Base-by-base conservation (phyloP, 2,113 vertebrate genomes). In the Orycteropus afer region DNA sequence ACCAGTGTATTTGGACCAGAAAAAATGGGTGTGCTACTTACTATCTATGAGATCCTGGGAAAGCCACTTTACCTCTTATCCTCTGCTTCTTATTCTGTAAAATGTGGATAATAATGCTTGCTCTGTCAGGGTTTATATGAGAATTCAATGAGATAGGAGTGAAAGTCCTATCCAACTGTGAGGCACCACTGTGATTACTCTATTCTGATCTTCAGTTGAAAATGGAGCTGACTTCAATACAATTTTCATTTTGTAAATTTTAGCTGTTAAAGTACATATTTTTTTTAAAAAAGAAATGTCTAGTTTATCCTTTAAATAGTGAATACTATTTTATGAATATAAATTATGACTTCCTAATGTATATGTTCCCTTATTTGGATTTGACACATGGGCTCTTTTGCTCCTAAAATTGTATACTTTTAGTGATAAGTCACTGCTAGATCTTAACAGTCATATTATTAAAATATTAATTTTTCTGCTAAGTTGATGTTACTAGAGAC, bases 281-380 rank as follows among this genome's bases (percentile, higher is more conserved):
- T 86, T 90, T 25, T 86, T 88, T 27, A 40, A 82, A 49, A 40
- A 73, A 7, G 77, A 53, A 74, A 92, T 86, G n/a, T 51, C 18
- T 79, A 17, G 23, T 65, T 1, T 78, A 92, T 34, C 22, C 23
- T 89, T 92, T 86, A n/a, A 91, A 49, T 86, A 76, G 0, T 25
- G 18, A 94, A 76, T n/a, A 45, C 29, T 88, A 22, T 79, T 73
- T 77, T 74, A 77, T 37, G 71, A 81, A 71, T 90, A 71, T 74
- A 84, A 87, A 88, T 87, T 90, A 42, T 86, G n/a, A 88, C 25
- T 73, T 78, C 15, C 23, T 67, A 95, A 86, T 27, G 81, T 87
- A 22, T 55, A 34, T n/a, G 0, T 67, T 49, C 42, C 79, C 1
- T n/a, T 77, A 79, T 49, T 94, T 83, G 74, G 15, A 86, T 78